phyloP scores from a whole-genome alignment of 1,140 invertebrate species.

The Pogonomyrmex barbatus region DNA sequence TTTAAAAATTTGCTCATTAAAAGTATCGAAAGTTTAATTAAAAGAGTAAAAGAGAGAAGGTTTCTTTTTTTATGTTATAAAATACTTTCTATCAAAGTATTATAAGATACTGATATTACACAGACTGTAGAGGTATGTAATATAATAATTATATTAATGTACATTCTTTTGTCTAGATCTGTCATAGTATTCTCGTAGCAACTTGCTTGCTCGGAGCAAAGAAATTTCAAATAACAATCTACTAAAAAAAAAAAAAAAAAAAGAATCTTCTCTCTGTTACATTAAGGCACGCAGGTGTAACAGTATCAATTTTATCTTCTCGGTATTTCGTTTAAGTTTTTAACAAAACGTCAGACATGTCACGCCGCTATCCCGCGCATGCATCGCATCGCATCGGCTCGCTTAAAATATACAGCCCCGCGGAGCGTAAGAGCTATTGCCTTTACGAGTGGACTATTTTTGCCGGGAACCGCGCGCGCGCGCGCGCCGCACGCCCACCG shows the following conservation, averaged over 20 bases:
- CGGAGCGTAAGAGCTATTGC: constrained; percentile 64
- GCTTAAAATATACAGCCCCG: constrained; percentile 49
- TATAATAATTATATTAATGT: background rate
- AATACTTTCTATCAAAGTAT: background rate
- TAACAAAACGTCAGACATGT: background rate
- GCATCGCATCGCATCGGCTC: constrained; percentile 10
- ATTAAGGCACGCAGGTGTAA: background rate
- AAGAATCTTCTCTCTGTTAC: background rate
- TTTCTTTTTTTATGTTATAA: background rate
- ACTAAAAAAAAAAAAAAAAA: background rate
- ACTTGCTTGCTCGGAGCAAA: background rate
- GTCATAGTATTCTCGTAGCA: background rate
- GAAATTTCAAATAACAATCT: background rate
- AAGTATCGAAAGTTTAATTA: constrained; percentile 26
- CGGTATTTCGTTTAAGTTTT: background rate
- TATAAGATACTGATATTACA: constrained; percentile 1
- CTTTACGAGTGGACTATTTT: constrained; percentile 68
- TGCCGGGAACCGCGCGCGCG: constrained; percentile 5
- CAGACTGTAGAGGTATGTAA: background rate
- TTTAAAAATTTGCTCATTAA: constrained; percentile 14
- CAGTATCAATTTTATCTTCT: background rate
- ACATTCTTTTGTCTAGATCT: background rate
- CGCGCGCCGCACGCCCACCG: constrained; percentile 40
- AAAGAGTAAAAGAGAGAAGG: background rate
- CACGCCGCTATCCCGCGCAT: constrained; percentile 20